Percentiles rank a stretch among this genome's conserved stretches.
Conservation (phyloP, 2,888 invertebrate species). For the Eilema caniola region DNA sequence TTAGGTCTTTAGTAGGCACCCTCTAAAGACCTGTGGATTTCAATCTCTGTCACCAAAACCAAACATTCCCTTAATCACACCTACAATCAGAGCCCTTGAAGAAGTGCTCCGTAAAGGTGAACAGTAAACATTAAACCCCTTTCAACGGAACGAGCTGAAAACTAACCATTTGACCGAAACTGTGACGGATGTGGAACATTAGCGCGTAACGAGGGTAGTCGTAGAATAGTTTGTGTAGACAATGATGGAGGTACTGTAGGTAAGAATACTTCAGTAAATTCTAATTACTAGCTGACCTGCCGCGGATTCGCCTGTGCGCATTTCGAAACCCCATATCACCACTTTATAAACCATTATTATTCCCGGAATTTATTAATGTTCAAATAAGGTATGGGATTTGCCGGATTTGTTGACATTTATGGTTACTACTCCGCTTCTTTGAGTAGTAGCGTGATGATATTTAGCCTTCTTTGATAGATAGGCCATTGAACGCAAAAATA, state of each 20-base stretch:
- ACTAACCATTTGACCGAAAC: constrained; percentile 50
- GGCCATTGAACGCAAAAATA: too few species aligned
- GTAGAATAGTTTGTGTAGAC: constrained; percentile 52
- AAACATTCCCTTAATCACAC: constrained; percentile 16
- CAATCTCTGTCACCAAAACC: background rate
- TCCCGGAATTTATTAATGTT: too few species aligned
- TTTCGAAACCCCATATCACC: too few species aligned
- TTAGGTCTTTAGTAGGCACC: background rate
- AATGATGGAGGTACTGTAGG: constrained; percentile 20
- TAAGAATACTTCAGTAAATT: background rate
- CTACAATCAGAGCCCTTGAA: constrained; percentile 1
- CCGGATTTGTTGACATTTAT: too few species aligned
- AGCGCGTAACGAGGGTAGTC: constrained; percentile 51
- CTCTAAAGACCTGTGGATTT: background rate
- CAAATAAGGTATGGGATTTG: too few species aligned
- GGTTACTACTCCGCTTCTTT: too few species aligned
- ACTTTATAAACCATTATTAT: too few species aligned
- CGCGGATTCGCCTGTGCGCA: too few species aligned
- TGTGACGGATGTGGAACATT: constrained; percentile 54
- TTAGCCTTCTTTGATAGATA: too few species aligned
- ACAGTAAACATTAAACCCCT: constrained; percentile 46
- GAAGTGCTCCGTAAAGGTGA: constrained; percentile 27
- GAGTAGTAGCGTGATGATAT: too few species aligned
- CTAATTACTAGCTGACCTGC: too few species aligned
- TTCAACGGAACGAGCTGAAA: constrained; percentile 47